These are phyloP conservation scores for Poeciliopsis occidentalis DNA, from an alignment of 2,113 vertebrate species.

Conservation along the genomic window DNA sequence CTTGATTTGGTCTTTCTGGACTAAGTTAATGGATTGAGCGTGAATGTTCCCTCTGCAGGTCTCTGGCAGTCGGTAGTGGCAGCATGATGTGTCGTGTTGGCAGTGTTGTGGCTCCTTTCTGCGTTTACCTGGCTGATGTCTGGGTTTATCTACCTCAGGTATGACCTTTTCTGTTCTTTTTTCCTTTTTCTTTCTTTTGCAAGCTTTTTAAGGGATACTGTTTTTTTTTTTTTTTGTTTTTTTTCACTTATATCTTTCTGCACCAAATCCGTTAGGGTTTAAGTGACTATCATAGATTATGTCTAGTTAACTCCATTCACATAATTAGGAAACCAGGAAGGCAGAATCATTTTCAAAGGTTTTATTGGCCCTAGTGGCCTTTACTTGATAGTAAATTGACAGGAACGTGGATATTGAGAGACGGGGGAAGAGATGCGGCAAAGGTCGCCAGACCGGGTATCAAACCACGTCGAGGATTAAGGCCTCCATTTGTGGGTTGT, in stretches of 20 bases:
- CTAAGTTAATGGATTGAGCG: background rate
- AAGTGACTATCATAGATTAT: too few species aligned
- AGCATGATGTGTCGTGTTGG: constrained; percentile 91
- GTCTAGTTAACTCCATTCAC: too few species aligned
- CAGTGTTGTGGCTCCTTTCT: constrained; percentile 88
- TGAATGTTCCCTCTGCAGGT: constrained; percentile 70
- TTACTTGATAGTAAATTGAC: too few species aligned
- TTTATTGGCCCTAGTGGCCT: too few species aligned
- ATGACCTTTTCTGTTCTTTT: background rate
- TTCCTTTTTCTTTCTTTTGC: background rate
- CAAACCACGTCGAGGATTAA: too few species aligned
- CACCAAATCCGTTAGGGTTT: too few species aligned
- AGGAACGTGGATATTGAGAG: too few species aligned
- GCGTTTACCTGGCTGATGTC: constrained; percentile 83
- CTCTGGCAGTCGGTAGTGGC: constrained; percentile 89
- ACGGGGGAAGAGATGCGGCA: too few species aligned
- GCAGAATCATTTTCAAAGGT: background rate
- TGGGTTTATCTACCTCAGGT: constrained; percentile 93
- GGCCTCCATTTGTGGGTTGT: too few species aligned
- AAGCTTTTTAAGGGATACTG: background rate
- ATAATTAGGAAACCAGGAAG: background rate
- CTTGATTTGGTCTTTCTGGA: background rate
- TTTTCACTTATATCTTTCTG: too few species aligned
- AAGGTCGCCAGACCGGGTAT: too few species aligned
- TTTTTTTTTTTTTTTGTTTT: too few species aligned